A percentile compares a stretch with the other conserved stretches of the same genome.
These are phyloP conservation scores for Holotrichia oblita DNA, from an alignment of 1,140 invertebrate genomes.

Conservation along the genomic window DNA sequence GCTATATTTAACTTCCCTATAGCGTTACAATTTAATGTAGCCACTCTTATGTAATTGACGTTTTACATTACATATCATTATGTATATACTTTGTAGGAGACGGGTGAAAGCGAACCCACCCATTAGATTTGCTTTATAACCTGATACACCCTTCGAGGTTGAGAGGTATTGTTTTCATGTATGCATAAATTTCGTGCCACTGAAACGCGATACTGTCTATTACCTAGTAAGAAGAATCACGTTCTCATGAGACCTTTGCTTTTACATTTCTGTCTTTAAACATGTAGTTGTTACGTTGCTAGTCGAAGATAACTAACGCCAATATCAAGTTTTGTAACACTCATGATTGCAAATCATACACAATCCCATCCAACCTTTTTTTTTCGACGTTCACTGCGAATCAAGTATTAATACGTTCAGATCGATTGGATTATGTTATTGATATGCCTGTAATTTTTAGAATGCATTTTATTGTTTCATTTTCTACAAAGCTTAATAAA, in stretches of 20 bases:
- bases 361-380: too few species aligned
- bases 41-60: conserved; percentile 25
- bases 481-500: too few species aligned
- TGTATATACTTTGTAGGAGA: neutral
- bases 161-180: conserved; percentile 22
- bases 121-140: conserved; percentile 1
- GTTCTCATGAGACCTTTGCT: neutral
- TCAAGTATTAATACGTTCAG: too few species aligned
- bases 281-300: neutral
- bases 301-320: too few species aligned
- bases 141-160: conserved; percentile 20
- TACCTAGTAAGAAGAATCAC: neutral
- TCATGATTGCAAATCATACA: too few species aligned
- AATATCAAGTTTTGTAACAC: too few species aligned
- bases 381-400: too few species aligned
- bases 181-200: neutral
- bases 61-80: conserved; percentile 19
- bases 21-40: conserved; percentile 7
- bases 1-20: neutral
- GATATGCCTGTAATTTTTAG: too few species aligned
- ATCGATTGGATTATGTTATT: too few species aligned
- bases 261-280: neutral
- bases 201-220: conserved; percentile 9
- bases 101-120: neutral
- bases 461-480: too few species aligned